Evolutionary conservation across 2,797 vertebrate species (phyloP), one percentile per base, ranked within the genome.

Genomic region (Characodon lateralis): DNA sequence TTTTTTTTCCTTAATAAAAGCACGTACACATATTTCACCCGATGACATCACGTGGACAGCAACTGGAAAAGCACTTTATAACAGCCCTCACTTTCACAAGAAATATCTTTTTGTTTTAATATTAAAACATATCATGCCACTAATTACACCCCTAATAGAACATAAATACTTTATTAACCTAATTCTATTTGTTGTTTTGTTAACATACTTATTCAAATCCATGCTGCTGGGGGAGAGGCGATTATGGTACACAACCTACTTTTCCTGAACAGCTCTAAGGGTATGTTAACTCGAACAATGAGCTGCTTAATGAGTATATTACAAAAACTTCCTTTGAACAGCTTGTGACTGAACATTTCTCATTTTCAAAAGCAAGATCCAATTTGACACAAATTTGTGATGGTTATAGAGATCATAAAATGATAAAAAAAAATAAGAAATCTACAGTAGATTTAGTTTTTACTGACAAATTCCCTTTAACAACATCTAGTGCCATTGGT

Each of bases 381-480:
- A 1, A 13, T 46, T 68, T n/a, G 39, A 68, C 22, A n/a, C 22
- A 43, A 14, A 6, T 43, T n/a, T 46, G 22, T 14, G 12, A 46
- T n/a, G 13, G 4, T 43, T n/a, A 66, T 22, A 10, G 1, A n/a
- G 78, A 41, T 31, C 8, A 61, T 26, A 56, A 41, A 74, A 74
- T 12, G 50, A 5, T 50, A 70, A 63, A 79, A 69, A 55, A 77
- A 71, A 72, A 50, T 20, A 35, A 31, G 12, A 5, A 22, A 18
- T 66, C 35, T 22, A 41, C 0, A 2, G 8, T 6, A 24, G 28
- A 24, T 58, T 5, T 66, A 31, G 28, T 63, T 78, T 74, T 77
- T 35, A 12, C 55, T 46, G 71, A 28, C 13, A 69, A n/a, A 14
- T 46, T 55, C 74, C 28, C 72, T 87, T 81, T 6, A 6, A 20